Percentiles rank a stretch among this genome's conserved stretches.
Evolutionary conservation across 1,140 invertebrate species (phyloP).

Genomic region (Cephus cinctus): DNA sequence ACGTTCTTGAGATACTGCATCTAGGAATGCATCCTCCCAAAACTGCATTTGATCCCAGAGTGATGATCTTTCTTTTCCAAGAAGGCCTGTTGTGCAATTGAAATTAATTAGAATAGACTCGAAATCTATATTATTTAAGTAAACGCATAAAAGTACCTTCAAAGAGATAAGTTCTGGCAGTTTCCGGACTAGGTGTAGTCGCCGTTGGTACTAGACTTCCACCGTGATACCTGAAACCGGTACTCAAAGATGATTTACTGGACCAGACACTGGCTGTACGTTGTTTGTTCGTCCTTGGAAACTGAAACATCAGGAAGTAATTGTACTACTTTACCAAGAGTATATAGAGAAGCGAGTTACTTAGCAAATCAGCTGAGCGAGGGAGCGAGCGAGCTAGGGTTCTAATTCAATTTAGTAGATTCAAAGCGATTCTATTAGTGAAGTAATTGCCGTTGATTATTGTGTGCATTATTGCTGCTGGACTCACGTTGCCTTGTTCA

Average conservation of each 20-base stretch:
- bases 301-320: slow-evolving; percentile 52
- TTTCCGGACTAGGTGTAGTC: slow-evolving; percentile 79
- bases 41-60: slow-evolving; percentile 99
- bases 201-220: slow-evolving; percentile 84
- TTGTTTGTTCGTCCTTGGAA: slow-evolving; percentile 67
- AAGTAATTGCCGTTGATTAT: too few species aligned
- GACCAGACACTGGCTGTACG: slow-evolving; percentile 89
- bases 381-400: too few species aligned
- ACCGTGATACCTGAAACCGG: slow-evolving; percentile 85
- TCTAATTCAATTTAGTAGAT: too few species aligned
- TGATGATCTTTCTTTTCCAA: slow-evolving; percentile 75
- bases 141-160: slow-evolving; percentile 63
- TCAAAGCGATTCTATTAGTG: too few species aligned
- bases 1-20: slow-evolving; percentile 97
- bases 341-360: too few species aligned
- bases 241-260: slow-evolving; percentile 86
- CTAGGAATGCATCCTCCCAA: slow-evolving; percentile 98
- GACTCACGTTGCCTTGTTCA: slow-evolving; percentile 84
- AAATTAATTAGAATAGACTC: background rate
- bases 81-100: slow-evolving; percentile 34
- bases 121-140: too few species aligned
- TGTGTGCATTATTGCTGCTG: too few species aligned
- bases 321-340: too few species aligned
- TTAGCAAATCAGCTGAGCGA: too few species aligned
- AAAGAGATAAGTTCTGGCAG: slow-evolving; percentile 86